A percentile compares a stretch with the other conserved stretches of the same genome.
These are phyloP conservation scores for Galerucella calmariensis DNA, from an alignment of 2,888 invertebrate genomes.

Conservation along the genomic window DNA sequence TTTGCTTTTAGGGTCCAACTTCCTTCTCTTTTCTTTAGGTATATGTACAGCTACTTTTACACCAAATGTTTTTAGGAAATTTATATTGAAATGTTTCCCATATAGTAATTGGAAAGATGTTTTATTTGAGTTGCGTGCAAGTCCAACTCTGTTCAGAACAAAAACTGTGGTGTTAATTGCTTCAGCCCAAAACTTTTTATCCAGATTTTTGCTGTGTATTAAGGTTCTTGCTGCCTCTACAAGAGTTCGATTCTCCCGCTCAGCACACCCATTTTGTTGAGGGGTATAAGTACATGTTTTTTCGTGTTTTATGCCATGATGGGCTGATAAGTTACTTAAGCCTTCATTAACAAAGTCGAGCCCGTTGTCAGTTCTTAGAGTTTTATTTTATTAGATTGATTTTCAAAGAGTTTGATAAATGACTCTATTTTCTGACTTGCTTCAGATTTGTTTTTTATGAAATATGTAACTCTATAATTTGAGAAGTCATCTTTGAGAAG, in stretches of 20 bases:
- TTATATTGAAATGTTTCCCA: constrained; percentile 58
- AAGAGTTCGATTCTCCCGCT: constrained; percentile 51
- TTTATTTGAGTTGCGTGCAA: constrained; percentile 35
- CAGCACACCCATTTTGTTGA: constrained; percentile 57
- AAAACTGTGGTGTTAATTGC: constrained; percentile 50
- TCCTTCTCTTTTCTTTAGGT: constrained; percentile 55
- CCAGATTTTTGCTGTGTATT: constrained; percentile 1
- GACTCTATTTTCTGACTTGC: too few relatives aligned
- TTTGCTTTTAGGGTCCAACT: constrained; percentile 56
- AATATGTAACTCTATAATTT: too few relatives aligned
- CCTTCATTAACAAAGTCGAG: too few relatives aligned
- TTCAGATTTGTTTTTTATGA: too few relatives aligned
- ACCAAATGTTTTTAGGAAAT: constrained; percentile 52
- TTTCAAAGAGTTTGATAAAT: too few relatives aligned
- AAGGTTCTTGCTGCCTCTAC: background rate
- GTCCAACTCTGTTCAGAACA: constrained; percentile 45
- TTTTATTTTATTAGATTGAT: too few relatives aligned
- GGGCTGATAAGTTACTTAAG: too few relatives aligned
- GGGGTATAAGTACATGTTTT: constrained; percentile 1
- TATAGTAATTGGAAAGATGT: constrained; percentile 52
- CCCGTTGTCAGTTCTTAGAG: too few relatives aligned
- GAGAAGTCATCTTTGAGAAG: too few relatives aligned
- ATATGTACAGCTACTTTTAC: constrained; percentile 44
- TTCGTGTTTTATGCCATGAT: too few relatives aligned
- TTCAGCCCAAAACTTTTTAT: constrained; percentile 55